Evolutionary conservation across 2,113 vertebrate genomes (phyloP), one percentile per base, ranked within the genome.

Genomic region (Chloroceryle aenea): DNA sequence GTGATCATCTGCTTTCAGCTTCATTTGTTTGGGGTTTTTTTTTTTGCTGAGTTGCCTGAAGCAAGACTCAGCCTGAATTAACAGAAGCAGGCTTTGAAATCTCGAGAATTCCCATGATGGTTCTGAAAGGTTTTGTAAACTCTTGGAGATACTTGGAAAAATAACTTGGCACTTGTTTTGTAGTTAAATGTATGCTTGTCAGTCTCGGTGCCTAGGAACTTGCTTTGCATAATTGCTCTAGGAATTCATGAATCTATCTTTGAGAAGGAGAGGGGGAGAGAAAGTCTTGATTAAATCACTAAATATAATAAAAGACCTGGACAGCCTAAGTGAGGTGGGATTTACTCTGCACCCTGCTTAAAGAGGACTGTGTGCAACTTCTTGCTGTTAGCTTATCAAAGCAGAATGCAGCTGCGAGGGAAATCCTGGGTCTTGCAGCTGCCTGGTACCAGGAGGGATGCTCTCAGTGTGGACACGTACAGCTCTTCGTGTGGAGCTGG

Each of bases 81-180:
- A 83, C 55, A 68, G 59, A 71, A 94, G 42, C 63, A 75, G 64
- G 25, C 81, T 89, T 86, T 50, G 59, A 94, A 77, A 87, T 94
- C 78, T 85, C 68, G 71, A 93, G 76, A 94, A 92, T 79, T 90
- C 91, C 67, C 67, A 12, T 62, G 40, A 56, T 79, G 3, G 4
- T 92, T 92, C 86, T 88, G 71, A 87, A 93, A 74, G 27, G 40
- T 93, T 86, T 86, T 90, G 14, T 85, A 94, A 94, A 52, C 67
- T 86, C 4, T 62, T n/a, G 69, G 64, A 93, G 91, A 87, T 67
- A 72, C 72, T 86, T 82, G 82, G 75, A 62, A 92, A 95, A 78
- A 50, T 27, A 55, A n/a, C 21, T 78, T 81, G 48, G 61, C 30
- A 6, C 66, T 81, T 89, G 56, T 64, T 96, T 48, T 81, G 38